Conservation (phyloP, 2,888 invertebrate genomes). For the Drosophila barbarae region DNA sequence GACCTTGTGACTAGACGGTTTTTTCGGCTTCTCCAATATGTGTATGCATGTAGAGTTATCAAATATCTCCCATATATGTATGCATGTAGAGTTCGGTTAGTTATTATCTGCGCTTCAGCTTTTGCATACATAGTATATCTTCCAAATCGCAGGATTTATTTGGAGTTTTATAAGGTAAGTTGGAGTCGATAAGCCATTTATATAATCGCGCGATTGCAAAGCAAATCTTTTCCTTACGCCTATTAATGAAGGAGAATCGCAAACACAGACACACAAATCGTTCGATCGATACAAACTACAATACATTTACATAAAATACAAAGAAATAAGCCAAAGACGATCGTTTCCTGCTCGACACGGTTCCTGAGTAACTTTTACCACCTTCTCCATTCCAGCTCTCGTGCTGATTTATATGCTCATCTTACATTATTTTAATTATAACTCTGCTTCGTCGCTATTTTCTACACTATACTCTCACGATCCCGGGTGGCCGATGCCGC, state of each 20-base stretch:
- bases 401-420: constrained; percentile 10
- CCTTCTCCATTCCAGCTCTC: constrained; percentile 13
- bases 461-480: constrained; percentile 79
- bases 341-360: constrained; percentile 67
- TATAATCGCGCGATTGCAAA: constrained; percentile 6
- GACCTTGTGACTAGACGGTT: constrained; percentile 77
- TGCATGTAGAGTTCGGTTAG: constrained; percentile 31
- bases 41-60: constrained; percentile 42
- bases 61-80: constrained; percentile 40
- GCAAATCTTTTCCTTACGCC: background rate
- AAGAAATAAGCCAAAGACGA: constrained; percentile 61
- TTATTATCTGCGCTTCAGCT: constrained; percentile 13
- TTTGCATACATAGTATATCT: constrained; percentile 3
- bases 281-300: constrained; percentile 52
- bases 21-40: constrained; percentile 50
- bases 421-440: constrained; percentile 17
- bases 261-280: constrained; percentile 33
- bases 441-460: constrained; percentile 14
- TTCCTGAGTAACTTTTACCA: constrained; percentile 68
- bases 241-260: constrained; percentile 11
- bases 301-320: constrained; percentile 55
- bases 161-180: constrained; percentile 2
- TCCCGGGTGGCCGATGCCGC: constrained; percentile 63
- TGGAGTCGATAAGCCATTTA: constrained; percentile 5
- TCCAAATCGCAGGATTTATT: constrained; percentile 10